Evolutionary conservation across 2,797 vertebrate genomes (phyloP).

Genomic region (Fratercula arctica): DNA sequence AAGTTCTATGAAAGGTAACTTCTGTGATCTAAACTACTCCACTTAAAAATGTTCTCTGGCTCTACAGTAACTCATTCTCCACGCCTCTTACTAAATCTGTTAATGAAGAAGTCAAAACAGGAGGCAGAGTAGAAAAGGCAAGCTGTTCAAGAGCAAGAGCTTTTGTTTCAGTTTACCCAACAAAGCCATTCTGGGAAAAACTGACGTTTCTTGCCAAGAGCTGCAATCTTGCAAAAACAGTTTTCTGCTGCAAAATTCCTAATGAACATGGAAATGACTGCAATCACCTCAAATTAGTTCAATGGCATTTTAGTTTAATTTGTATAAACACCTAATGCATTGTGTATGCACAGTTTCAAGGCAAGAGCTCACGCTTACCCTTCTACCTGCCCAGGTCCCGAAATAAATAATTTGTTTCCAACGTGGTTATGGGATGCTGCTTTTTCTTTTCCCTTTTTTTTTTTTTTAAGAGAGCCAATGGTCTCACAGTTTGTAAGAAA

Average conservation of each 20-base stretch:
- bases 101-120: conserved; percentile 4
- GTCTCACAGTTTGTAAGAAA: not conserved
- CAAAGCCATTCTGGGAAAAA: conserved; percentile 40
- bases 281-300: not conserved
- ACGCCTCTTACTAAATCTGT: not conserved
- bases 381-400: not conserved
- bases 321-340: not conserved
- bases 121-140: conserved; percentile 13
- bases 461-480: not conserved
- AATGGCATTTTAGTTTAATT: not conserved
- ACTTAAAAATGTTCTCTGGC: not conserved
- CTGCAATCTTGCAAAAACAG: conserved; percentile 46
- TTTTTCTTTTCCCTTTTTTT: not conserved
- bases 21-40: not conserved
- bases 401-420: not conserved
- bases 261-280: conserved; percentile 25
- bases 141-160: not conserved
- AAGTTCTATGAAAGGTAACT: not conserved
- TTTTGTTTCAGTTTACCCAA: conserved; percentile 60
- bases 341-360: not conserved
- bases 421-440: not conserved
- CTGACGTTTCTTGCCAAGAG: conserved; percentile 40
- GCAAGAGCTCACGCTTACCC: not conserved
- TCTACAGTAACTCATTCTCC: not conserved
- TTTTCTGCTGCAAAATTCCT: conserved; percentile 57